These are phyloP conservation scores for Melitaea athalia DNA, from an alignment of 2,888 invertebrate species.

Conservation along the genomic window DNA sequence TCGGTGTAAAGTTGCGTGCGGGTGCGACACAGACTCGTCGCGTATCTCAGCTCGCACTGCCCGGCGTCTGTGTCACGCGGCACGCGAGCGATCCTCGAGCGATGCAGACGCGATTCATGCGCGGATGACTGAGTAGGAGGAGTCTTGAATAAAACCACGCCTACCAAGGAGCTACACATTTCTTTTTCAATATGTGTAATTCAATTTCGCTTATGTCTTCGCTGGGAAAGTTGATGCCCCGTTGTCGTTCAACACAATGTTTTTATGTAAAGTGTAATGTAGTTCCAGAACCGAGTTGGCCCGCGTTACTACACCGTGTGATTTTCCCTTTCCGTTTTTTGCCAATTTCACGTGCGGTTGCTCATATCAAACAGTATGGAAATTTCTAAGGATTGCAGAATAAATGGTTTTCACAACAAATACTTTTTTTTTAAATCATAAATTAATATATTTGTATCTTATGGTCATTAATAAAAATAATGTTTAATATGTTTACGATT, in stretches of 20 bases:
- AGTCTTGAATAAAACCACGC: conserved; percentile 76
- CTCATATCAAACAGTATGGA: conserved; percentile 59
- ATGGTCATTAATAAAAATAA: background rate
- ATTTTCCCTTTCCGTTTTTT: conserved; percentile 64
- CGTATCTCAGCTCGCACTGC: conserved; percentile 61
- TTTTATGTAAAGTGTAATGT: conserved; percentile 83
- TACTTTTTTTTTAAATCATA: conserved; percentile 22
- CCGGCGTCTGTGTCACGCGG: conserved; percentile 51
- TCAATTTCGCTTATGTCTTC: conserved; percentile 83
- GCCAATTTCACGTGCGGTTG: conserved; percentile 76
- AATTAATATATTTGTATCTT: conserved; percentile 24
- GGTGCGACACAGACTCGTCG: conserved; percentile 57
- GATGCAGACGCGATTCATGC: conserved; percentile 69
- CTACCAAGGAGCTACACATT: conserved; percentile 82
- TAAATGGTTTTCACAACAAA: conserved; percentile 27
- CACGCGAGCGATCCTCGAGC: conserved; percentile 59
- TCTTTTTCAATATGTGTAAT: conserved; percentile 83
- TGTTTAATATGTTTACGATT: background rate
- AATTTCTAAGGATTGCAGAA: conserved; percentile 41
- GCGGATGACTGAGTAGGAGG: conserved; percentile 75
- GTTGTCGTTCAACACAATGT: conserved; percentile 82
- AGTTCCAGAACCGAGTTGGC: conserved; percentile 77
- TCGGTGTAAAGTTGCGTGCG: conserved; percentile 58
- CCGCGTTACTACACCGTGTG: conserved; percentile 67
- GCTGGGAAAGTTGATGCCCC: conserved; percentile 82